Base-by-base conservation (phyloP, 2,113 vertebrate genomes). In the Chlorocebus sabaeus region DNA sequence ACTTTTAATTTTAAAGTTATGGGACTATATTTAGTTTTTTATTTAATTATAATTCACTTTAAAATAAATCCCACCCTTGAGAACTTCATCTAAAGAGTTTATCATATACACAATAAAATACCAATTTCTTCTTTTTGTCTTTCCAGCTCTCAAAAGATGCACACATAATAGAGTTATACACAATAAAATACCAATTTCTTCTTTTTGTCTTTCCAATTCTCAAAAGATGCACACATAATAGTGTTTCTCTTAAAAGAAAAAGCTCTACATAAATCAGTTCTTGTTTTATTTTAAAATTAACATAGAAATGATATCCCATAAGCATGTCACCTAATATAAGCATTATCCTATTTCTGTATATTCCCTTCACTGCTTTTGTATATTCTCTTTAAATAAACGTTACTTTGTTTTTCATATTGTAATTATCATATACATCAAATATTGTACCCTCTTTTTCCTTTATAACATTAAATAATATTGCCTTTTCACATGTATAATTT, bases 1-100 rank as follows among this genome's bases (percentile, higher is more conserved):
- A 43, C 40, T 89, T 89, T 97, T 93, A 89, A 95, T 85, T 12
- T 80, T 72, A 96, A 94, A 88, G 7, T 61, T 45, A 78, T 27
- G 6, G 45, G 30, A 93, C 52, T 76, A 73, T 27, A 90, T 82
- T 40, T 92, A 72, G 27, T 82, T 95, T 84, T 35, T 73, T 55
- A 43, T 38, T 68, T 90, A 80, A 64, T 73, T 91, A 48, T 43
- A 55, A 92, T 38, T 95, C 30, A 57, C 32, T 84, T 80, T 50
- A 43, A 88, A 68, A 57, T 90, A 48, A 96, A 84, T 78, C 35
- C 64, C 12, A 91, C 30, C 32, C 50, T 64, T 93, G 23, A 75
- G 30, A 90, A 88, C 27, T 27, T 81, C 72, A 93, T 16, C 40
- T 92, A 2, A 78, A 76, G 55, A 83, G 55, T 23, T 89, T 73